Base-by-base conservation (phyloP, 2,797 vertebrate genomes). In the Antennarius maculatus region DNA sequence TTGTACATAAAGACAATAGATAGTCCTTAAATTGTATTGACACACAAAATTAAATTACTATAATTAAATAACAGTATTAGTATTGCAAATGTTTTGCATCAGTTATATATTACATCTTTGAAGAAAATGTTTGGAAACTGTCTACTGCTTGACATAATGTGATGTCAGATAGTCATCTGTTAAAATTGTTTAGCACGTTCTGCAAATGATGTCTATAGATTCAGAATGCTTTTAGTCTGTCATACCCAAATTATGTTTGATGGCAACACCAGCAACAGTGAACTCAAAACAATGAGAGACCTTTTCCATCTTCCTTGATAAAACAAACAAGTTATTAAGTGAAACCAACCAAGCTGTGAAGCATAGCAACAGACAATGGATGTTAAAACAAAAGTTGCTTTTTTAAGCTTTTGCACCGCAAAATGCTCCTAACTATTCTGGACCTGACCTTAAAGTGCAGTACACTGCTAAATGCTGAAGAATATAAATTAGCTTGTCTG, bases 201-300 rank as follows among this genome's bases (percentile, higher is more conserved):
- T 61, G 18, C 29, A 3, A 5, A 7, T 49, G 14, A 54, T 8
- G 39, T 68, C 62, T 51, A 55, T 31, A 31, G 18, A 60, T 28
- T 23, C 34, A 1, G 2, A 54, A 18, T 54, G 15, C 46, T 71
- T 76, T 68, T 17, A 59, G 15, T 41, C 48, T 72, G 57, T 74
- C 23, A 37, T 31, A 48, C 13, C 27, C 28, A 79, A 61, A 71
- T 81, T 16, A 52, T 72, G 18, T 62, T 76, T 76, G 43, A 66
- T 76, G 39, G 57, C 28, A 37, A 18, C 23, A 43, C 16, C 37
- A 53, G 45, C 54, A 34, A 34, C 31, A 34, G 31, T 13, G 23
- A 17, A 16, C 31, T 1, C 11, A 69, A 69, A 60, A 43, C 43
- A 71, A 50, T 49, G 27, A 45, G 59, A 54, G 50, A 71, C 28